These are phyloP conservation scores for Actinia equina DNA, from an alignment of 64 coral and sea anemone genomes.

Conservation along the genomic window DNA sequence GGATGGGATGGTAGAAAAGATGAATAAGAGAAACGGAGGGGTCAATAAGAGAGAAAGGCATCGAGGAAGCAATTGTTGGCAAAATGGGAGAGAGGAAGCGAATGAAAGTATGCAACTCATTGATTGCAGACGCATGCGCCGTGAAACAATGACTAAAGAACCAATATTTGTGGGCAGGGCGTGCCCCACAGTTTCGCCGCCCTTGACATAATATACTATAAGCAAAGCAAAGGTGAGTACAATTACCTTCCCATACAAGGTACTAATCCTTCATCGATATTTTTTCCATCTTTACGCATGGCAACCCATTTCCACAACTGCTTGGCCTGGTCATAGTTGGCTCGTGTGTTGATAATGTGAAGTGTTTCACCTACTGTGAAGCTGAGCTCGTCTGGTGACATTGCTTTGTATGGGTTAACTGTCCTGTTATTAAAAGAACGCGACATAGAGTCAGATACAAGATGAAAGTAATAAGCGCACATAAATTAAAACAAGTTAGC, in stretches of 20 bases:
- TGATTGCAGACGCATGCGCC: too few relatives aligned
- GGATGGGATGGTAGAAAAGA: too few relatives aligned
- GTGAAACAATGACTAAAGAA: too few relatives aligned
- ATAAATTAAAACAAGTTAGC: too few relatives aligned
- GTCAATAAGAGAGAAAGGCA: background rate
- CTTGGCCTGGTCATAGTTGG: constrained; percentile 81
- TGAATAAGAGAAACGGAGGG: too few relatives aligned
- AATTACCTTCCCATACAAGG: constrained; percentile 86
- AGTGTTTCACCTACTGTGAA: constrained; percentile 92
- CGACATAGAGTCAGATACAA: too few relatives aligned
- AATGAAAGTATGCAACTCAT: too few relatives aligned
- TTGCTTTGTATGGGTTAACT: constrained; percentile 72
- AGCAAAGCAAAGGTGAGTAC: background rate
- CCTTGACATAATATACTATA: too few relatives aligned
- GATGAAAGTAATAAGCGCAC: too few relatives aligned
- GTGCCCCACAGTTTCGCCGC: too few relatives aligned
- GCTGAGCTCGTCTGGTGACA: constrained; percentile 74
- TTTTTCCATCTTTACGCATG: constrained; percentile 78
- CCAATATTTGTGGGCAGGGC: too few relatives aligned
- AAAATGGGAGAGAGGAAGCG: background rate
- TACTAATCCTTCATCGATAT: constrained; percentile 85
- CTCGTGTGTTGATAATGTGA: constrained; percentile 90
- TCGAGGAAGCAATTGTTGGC: too few relatives aligned
- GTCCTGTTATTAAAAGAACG: constrained; percentile 41
- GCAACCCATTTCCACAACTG: constrained; percentile 96